phyloP scores from a whole-genome alignment of 2,888 invertebrate species.

The Cotesia congregata region DNA sequence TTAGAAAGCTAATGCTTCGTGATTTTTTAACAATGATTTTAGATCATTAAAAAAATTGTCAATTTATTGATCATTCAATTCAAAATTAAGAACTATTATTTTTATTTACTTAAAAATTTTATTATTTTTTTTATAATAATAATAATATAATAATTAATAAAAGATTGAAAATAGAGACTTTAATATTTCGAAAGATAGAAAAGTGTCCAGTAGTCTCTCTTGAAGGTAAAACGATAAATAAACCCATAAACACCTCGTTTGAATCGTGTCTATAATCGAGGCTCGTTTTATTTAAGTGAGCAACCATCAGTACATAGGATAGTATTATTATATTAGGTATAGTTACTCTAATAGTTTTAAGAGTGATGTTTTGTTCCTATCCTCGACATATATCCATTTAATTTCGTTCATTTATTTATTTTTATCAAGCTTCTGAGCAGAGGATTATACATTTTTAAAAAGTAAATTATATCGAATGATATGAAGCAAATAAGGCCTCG shows the following conservation, averaged over 20 bases:
- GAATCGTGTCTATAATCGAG: constrained; percentile 31
- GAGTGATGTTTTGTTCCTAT: background rate
- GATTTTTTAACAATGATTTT: constrained; percentile 9
- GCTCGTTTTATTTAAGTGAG: constrained; percentile 13
- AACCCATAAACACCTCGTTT: constrained; percentile 27
- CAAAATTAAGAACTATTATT: background rate
- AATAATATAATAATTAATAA: background rate
- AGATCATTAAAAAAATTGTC: background rate
- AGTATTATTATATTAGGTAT: constrained; percentile 1
- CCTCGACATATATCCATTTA: no score
- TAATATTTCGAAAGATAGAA: background rate
- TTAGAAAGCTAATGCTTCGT: constrained; percentile 58
- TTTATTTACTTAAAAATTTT: background rate
- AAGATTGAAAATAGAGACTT: background rate
- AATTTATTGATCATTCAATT: background rate
- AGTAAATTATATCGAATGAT: constrained; percentile 3
- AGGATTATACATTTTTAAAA: background rate
- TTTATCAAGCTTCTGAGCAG: no score
- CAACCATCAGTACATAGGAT: background rate
- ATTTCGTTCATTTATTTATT: no score
- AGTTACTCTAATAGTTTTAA: background rate
- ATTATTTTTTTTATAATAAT: background rate
- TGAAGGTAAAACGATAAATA: constrained; percentile 28
- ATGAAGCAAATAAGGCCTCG: constrained; percentile 54
- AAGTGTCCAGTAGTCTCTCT: constrained; percentile 28